Conservation (phyloP, 1,140 invertebrate species). For the Chironomus striatipennis region DNA sequence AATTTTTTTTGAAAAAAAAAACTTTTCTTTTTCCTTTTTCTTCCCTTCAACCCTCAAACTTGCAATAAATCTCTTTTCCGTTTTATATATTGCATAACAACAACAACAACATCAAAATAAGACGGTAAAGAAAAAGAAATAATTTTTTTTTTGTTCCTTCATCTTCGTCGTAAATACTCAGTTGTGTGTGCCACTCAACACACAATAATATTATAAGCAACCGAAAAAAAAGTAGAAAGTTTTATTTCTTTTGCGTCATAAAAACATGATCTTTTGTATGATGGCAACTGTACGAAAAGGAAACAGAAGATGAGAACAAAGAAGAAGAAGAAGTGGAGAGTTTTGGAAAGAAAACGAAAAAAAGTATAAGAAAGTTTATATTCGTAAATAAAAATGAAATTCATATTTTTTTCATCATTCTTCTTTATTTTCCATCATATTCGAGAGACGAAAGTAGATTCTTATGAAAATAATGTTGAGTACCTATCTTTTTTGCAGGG, state of each 20-base stretch:
- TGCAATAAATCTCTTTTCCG: constrained; percentile 1
- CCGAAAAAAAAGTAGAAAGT: not conserved
- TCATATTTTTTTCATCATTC: constrained; percentile 14
- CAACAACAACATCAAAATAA: too few relatives aligned
- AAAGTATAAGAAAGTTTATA: constrained; percentile 15
- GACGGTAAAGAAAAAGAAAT: too few relatives aligned
- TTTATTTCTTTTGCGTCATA: not conserved
- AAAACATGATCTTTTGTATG: constrained; percentile 18
- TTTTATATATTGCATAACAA: not conserved
- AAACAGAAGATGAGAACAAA: not conserved
- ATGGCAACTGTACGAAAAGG: not conserved
- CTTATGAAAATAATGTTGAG: too few relatives aligned
- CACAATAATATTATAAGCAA: not conserved
- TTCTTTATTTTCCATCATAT: constrained; percentile 20
- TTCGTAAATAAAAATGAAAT: constrained; percentile 6
- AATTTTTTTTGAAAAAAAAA: not conserved
- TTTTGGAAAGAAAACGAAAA: too few relatives aligned
- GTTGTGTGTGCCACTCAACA: constrained; percentile 1
- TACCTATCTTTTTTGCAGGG: too few relatives aligned
- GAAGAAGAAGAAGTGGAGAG: not conserved
- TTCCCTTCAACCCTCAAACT: not conserved
- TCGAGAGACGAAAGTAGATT: too few relatives aligned
- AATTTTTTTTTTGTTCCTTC: too few relatives aligned
- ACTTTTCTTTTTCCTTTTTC: too few relatives aligned
- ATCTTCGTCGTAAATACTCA: not conserved